phyloP scores from a whole-genome alignment of 2,113 vertebrate genomes.

The Rhabdornis inornatus region DNA sequence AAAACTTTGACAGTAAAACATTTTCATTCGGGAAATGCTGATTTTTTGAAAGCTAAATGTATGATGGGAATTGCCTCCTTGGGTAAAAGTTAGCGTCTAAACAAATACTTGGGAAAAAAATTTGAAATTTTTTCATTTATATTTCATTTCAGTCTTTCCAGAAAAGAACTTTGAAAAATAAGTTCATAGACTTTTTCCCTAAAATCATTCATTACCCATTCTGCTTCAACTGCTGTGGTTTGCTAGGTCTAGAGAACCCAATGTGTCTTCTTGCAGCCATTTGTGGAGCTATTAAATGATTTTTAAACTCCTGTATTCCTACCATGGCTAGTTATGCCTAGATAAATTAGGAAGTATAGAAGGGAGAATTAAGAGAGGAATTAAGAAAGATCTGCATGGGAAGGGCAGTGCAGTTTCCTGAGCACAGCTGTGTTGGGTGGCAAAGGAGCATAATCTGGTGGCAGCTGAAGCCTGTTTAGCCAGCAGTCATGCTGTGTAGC shows the following conservation, averaged over 20 bases:
- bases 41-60: background rate
- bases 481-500: background rate
- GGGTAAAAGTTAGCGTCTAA: background rate
- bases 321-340: background rate
- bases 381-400: background rate
- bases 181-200: background rate
- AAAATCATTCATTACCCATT: background rate
- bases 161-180: background rate
- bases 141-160: background rate
- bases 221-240: background rate
- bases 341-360: background rate
- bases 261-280: background rate
- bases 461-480: background rate
- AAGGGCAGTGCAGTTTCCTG: background rate
- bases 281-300: background rate
- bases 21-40: background rate
- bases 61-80: background rate
- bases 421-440: background rate
- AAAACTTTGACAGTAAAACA: background rate
- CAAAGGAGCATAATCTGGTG: background rate
- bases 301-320: background rate
- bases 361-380: background rate
- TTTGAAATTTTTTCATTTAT: background rate
- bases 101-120: background rate
- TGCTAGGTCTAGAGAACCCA: background rate